phyloP scores from a whole-genome alignment of 2,113 vertebrate species.

The Xenopus tropicalis region UCB_Xtro_10.0 CM004449.2:88076001-88076500 shows the following conservation, averaged over 20 bases:
- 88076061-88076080: too few species aligned
- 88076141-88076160: too few species aligned
- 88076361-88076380: constrained; percentile 65
- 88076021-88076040: too few species aligned
- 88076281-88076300: not conserved
- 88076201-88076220: not conserved
- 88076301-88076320: not conserved
- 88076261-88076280: not conserved
- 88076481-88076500: constrained; percentile 78
- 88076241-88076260: not conserved
- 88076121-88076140: too few species aligned
- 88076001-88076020: too few species aligned
- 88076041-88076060: too few species aligned
- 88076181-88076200: too few species aligned
- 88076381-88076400: constrained; percentile 81
- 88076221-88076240: too few species aligned
- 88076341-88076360: not conserved
- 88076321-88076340: not conserved
- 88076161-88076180: too few species aligned
- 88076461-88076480: constrained; percentile 89
- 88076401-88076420: constrained; percentile 86
- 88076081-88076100: too few species aligned
- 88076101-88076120: too few species aligned
- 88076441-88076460: constrained; percentile 92
- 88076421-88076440: constrained; percentile 86